Percentiles rank a stretch among this genome's conserved stretches.
phyloP scores from a whole-genome alignment of 2,888 invertebrate genomes.

The Bombylius discolor region DNA sequence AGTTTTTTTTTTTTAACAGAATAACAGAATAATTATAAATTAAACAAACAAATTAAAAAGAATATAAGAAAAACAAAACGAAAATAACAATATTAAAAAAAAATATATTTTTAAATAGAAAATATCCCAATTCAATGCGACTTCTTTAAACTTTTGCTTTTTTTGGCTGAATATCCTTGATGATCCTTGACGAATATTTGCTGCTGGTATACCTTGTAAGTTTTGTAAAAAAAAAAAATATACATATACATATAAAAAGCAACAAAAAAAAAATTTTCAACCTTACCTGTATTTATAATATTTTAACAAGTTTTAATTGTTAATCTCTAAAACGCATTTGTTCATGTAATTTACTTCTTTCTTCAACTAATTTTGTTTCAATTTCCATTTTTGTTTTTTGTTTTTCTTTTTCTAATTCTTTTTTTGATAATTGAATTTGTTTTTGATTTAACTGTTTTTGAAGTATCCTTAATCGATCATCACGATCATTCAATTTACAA shows the following conservation, averaged over 20 bases:
- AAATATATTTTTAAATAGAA: too few relatives aligned
- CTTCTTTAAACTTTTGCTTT: too few relatives aligned
- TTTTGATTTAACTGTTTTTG: constrained; percentile 53
- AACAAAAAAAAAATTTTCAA: constrained; percentile 9
- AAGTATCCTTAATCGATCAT: constrained; percentile 47
- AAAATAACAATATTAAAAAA: too few relatives aligned
- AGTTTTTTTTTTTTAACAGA: too few relatives aligned
- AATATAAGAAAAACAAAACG: too few relatives aligned
- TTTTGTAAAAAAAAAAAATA: constrained; percentile 12
- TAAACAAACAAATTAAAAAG: too few relatives aligned
- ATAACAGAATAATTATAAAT: too few relatives aligned
- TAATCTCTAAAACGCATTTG: constrained; percentile 47
- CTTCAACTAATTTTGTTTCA: constrained; percentile 45
- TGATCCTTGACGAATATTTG: constrained; percentile 62
- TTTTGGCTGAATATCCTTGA: too few relatives aligned
- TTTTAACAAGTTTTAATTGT: constrained; percentile 47
- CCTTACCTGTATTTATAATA: constrained; percentile 42
- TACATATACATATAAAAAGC: neutral
- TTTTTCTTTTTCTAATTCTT: constrained; percentile 51
- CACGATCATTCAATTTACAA: constrained; percentile 49
- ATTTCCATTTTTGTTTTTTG: constrained; percentile 53
- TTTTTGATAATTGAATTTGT: constrained; percentile 47
- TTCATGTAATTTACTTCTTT: constrained; percentile 43
- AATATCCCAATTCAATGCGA: too few relatives aligned
- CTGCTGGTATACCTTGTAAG: constrained; percentile 49